phyloP scores from a whole-genome alignment of 2,888 invertebrate genomes.

The Cerceris rybyensis region DNA sequence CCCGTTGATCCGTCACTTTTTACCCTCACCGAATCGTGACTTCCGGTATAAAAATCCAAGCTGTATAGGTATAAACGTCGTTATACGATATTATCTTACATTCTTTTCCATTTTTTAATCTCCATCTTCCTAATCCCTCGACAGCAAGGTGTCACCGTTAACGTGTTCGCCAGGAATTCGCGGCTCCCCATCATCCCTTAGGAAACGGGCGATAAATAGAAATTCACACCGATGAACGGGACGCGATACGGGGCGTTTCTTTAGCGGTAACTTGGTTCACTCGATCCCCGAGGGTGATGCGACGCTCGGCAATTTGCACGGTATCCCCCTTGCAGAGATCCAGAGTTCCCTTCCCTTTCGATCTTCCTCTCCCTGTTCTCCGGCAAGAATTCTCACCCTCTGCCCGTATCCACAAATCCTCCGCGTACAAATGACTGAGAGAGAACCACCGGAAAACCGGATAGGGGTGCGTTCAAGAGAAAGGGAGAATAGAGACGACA shows the following conservation, averaged over 20 bases:
- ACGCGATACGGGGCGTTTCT: slow-evolving; percentile 45
- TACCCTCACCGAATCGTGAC: too few relatives aligned
- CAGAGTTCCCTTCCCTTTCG: background rate
- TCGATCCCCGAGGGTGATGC: slow-evolving; percentile 57
- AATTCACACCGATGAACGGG: slow-evolving; percentile 59
- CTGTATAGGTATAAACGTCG: too few relatives aligned
- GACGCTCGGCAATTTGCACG: slow-evolving; percentile 62
- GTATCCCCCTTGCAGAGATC: slow-evolving; percentile 25
- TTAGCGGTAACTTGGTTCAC: slow-evolving; percentile 25
- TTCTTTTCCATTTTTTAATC: too few relatives aligned
- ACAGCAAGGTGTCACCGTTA: slow-evolving; percentile 12
- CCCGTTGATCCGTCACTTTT: too few relatives aligned
- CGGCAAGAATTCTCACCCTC: background rate
- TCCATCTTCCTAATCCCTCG: slow-evolving; percentile 1
- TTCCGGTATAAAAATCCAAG: too few relatives aligned
- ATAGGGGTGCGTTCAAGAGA: background rate
- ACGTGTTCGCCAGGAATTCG: background rate
- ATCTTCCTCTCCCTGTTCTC: background rate
- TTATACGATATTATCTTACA: too few relatives aligned
- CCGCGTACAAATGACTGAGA: slow-evolving; percentile 20
- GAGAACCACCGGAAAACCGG: slow-evolving; percentile 5
- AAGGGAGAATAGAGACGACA: background rate
- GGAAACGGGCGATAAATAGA: slow-evolving; percentile 53
- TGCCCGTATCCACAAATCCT: slow-evolving; percentile 10
- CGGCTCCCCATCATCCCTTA: too few relatives aligned